phyloP scores from a whole-genome alignment of 2,113 vertebrate genomes.

The Rhinopithecus roxellana region DNA sequence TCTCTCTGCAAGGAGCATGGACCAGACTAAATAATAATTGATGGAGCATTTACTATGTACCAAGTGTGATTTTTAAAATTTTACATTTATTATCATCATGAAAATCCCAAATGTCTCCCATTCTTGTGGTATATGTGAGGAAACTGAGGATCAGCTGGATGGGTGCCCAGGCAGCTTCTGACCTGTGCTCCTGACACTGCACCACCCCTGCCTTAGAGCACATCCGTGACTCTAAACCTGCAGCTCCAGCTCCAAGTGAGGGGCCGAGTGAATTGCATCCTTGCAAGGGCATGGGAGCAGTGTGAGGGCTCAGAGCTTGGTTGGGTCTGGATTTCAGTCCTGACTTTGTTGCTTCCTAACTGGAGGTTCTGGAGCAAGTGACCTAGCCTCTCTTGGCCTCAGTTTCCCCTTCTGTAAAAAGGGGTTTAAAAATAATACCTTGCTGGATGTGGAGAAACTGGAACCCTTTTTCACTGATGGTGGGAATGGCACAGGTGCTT shows the following conservation, averaged over 20 bases:
- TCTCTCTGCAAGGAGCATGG: not conserved
- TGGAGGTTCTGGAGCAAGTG: not conserved
- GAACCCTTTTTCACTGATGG: not conserved
- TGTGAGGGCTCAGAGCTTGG: not conserved
- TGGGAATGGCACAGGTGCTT: not conserved
- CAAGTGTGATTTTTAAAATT: not conserved
- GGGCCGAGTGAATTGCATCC: fast-evolving
- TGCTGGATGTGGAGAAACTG: not conserved
- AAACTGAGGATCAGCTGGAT: not conserved
- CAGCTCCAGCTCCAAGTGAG: not conserved
- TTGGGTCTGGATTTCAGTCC: not conserved
- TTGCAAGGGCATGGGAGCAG: not conserved
- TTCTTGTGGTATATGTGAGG: not conserved
- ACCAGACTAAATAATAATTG: not conserved
- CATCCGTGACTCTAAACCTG: fast-evolving
- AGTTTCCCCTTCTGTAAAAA: not conserved
- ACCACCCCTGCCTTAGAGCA: not conserved
- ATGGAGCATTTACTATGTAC: not conserved
- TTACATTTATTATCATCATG: too few relatives aligned
- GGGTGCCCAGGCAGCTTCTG: not conserved
- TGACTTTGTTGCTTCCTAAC: not conserved
- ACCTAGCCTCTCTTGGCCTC: not conserved
- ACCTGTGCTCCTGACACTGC: not conserved
- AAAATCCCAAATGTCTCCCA: not conserved
- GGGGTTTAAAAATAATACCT: not conserved